A percentile compares a stretch with the other conserved stretches of the same genome.
Evolutionary conservation across 2,113 vertebrate species (phyloP).

Genomic region (Anolis sagrei): DNA sequence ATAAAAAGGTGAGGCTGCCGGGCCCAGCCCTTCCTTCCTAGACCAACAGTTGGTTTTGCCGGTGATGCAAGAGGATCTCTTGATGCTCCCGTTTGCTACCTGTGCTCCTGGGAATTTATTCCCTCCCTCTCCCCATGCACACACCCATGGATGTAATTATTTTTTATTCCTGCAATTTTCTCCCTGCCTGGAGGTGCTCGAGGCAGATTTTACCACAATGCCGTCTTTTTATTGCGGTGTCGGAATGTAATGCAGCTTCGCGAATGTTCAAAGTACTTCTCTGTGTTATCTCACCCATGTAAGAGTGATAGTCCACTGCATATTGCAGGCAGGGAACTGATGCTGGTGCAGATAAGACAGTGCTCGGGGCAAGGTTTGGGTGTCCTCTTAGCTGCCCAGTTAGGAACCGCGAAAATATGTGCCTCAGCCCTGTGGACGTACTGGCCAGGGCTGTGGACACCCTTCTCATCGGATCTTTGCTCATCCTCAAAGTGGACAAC

Average conservation of each 20-base stretch:
- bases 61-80: neutral
- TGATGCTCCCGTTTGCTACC: neutral
- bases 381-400: too few species aligned
- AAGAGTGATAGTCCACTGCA: too few species aligned
- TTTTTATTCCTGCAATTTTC: neutral
- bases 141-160: neutral
- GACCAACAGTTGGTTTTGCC: neutral
- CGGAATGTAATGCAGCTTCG: neutral
- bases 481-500: neutral
- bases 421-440: too few species aligned
- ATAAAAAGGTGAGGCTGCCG: neutral
- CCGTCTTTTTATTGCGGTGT: neutral
- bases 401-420: too few species aligned
- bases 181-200: neutral
- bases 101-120: conserved; percentile 6
- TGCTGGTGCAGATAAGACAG: neutral
- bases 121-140: neutral
- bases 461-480: neutral
- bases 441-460: too few species aligned
- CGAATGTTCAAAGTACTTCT: too few species aligned
- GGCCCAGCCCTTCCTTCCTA: neutral
- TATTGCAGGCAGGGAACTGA: too few species aligned
- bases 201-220: neutral
- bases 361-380: too few species aligned
- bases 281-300: neutral